A percentile compares a stretch with the other conserved stretches of the same genome.
Evolutionary conservation across 2,113 vertebrate species (phyloP).

Genomic region (Brachyhypopomus gauderio): DNA sequence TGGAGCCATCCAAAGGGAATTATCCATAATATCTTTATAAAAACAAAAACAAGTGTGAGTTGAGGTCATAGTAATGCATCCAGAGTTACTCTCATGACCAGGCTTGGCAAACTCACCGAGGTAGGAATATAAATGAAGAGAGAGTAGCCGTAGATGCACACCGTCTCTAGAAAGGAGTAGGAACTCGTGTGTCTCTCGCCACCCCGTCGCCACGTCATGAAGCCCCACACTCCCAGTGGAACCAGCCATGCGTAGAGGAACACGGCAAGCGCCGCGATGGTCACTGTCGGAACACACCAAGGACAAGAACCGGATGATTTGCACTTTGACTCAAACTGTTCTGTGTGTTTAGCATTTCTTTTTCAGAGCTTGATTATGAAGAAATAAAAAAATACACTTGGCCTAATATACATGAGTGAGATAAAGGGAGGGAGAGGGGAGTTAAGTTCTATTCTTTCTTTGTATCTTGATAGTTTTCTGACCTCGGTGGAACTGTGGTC

Average conservation of each 20-base stretch:
- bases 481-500: slow-evolving; percentile 88
- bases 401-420: no score
- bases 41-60: neutral
- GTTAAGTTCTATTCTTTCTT: neutral
- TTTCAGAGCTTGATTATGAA: no score
- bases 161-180: slow-evolving; percentile 84
- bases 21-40: slow-evolving; percentile 80
- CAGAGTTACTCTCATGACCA: neutral
- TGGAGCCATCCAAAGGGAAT: slow-evolving; percentile 76
- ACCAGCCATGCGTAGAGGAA: slow-evolving; percentile 87
- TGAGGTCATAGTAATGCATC: neutral
- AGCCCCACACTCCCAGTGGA: slow-evolving; percentile 81
- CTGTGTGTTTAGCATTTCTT: no score
- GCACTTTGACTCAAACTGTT: no score
- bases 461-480: neutral
- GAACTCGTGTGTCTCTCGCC: slow-evolving; percentile 65
- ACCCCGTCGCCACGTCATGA: slow-evolving; percentile 81
- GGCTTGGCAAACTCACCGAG: slow-evolving; percentile 75
- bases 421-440: neutral
- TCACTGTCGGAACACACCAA: slow-evolving; percentile 67
- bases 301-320: neutral
- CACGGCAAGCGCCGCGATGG: slow-evolving; percentile 77
- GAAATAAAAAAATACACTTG: no score
- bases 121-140: slow-evolving; percentile 85
- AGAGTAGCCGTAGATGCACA: slow-evolving; percentile 87